Evolutionary conservation across 2,113 vertebrate species (phyloP), one percentile per base, ranked within the genome.

Genomic region (Calypte anna): DNA sequence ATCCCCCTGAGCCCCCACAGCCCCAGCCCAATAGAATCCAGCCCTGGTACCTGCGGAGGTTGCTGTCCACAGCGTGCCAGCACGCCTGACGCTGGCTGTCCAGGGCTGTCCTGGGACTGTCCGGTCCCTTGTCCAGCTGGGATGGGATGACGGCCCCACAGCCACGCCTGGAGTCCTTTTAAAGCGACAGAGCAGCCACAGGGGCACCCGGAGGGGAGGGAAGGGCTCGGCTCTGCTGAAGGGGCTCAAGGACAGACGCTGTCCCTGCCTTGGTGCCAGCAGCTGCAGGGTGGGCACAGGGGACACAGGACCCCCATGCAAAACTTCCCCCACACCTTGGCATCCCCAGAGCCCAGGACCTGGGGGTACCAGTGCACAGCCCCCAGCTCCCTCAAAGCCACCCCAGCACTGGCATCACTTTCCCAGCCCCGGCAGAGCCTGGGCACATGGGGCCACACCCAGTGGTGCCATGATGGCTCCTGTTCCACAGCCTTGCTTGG

Each of bases 91-190:
- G 15, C 54, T 5, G 31, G 59, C 86, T 74, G 82, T 38, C 85
- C 93, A 70, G 83, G 76, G n/a, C 90, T 75, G 82, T 66, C 31
- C 31, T 23, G 3, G 88, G 90, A 68, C 80, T 91, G 86, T 90
- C 91, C 75, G 10, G 85, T 94, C 85, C 66, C 92, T 17, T 64
- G 82, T 83, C 86, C 91, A 10, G 83, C 17, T 10, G 86, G 68
- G 79, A 53, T 77, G 81, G 77, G 73, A 82, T 74, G 68, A 83
- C 53, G 9, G 87, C 82, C 82, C 88, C 68, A 20, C 94, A 78
- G 91, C 93, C 91, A 93, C 91, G 94, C 93, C 94, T 94, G 95
- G 93, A 91, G 90, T 16, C 79, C 93, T 97, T 96, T 97, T 96
- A 97, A 97, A 97, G 96, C 24, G 96, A 92, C 95, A 96, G 96